Base-by-base conservation (phyloP, 2,113 vertebrate species). In the Notarius quadriscutis region DNA sequence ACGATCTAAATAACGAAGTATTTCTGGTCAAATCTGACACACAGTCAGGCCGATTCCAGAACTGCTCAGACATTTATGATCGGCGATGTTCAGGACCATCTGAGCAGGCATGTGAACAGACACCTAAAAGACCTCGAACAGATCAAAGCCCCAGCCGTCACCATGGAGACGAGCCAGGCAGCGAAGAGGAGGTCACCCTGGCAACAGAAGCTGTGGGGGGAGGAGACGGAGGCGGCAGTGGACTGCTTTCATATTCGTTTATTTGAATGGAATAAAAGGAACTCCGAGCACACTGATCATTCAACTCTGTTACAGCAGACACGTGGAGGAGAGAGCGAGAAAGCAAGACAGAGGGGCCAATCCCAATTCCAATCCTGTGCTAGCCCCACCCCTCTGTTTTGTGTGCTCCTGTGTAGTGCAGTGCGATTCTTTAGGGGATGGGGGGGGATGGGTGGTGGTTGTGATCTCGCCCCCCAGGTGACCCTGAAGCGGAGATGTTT, bases 181-280 rank as follows among this genome's bases (percentile, higher is more conserved):
- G 90, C 93, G 93, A 92, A 92, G 93, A 85, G 88, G 91, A 91
- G 92, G 91, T 91, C 86, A 87, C 94, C 93, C 95, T 95, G 92
- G 94, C 91, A 95, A 96, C 93, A 91, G 90, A 93, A 93, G 93
- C 92, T 91, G 92, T 92, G 87, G 93, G 87, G 69, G 92, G 91
- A 81, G 57, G n/a, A 74, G n/a, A 5, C 18, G 78, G 50, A 77
- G 50, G 48, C 12, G 41, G 22, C 5, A n/a, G 25, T n/a, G 22
- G 10, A 51, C 34, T 50, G 58, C 22, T 65, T 82, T 25, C 51
- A 14, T 50, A 17, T 83, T 67, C 48, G 27, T 65, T 78, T 63
- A 81, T 65, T 60, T 60, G 14, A 88, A 83, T 18, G 34, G 30
- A 15, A 34, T 34, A 71, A 71, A 14, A 71, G 67, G 14, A 6